Base-by-base conservation (phyloP, 2,113 vertebrate genomes). In the Cinclus mexicanus region DNA sequence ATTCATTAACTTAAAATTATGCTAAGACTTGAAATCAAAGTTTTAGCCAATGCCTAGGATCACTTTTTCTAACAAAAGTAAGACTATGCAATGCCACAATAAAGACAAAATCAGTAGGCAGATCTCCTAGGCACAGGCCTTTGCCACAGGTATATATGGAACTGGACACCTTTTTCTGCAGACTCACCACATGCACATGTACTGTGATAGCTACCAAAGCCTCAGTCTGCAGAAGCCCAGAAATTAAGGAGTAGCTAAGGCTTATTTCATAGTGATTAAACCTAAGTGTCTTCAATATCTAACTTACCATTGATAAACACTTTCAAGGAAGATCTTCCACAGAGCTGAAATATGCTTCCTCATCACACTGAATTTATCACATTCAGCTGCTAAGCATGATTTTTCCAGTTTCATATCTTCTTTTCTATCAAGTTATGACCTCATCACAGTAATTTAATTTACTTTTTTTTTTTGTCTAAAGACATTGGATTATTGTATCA, bases 251-350 rank as follows among this genome's bases (percentile, higher is more conserved):
- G 49, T 12, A 41, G 22, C 19, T 37, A 83, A 80, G 9, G 28
- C 46, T 80, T 53, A 61, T 53, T 93, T 82, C 20, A 33, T 49
- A 33, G 6, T 41, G 5, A 37, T 61, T 74, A 61, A 90, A 68
- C 12, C 20, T 74, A 44, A 24, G 31, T 3, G 0, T 31, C 29
- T 91, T 69, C 42, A 70, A 35, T 42, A 12, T 10, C 29, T 59
- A 42, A 63, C 31, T 0, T 0, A n/a, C 12, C 52, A 49, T 22
- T 49, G 63, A 33, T 76, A 14, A 26, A 72, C 12, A 8, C 1
- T 5, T 75, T 26, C 33, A 33, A 76, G 53, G n/a, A 85, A 88
- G 12, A n/a, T 72, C 55, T 29, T 57, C 10, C 15, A 57, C 28
- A 41, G 42, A 70, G 15, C 12, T 50, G 2, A 81, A 81, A 61